Evolutionary conservation across 2,797 vertebrate species (phyloP), one percentile per base, ranked within the genome.

Genomic region (Lagocephalus sceleratus): DNA sequence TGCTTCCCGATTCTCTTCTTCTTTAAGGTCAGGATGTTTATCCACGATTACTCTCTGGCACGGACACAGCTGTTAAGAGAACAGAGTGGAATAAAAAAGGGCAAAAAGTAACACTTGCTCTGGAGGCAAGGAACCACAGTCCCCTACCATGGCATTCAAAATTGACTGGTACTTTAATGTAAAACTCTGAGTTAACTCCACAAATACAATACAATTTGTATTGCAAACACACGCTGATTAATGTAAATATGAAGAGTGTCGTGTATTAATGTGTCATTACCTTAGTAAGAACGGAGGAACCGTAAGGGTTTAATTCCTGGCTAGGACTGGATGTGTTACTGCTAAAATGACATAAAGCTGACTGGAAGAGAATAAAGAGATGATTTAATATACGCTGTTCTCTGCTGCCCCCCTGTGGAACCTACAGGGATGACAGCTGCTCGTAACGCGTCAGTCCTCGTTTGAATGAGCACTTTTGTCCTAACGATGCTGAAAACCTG

Each of bases 11-110:
- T 8, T 55, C 19, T 57, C 29, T 66, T 22, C 11, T 46, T 25
- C 8, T 14, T 35, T 19, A 67, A 96, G 94, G 85, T 95, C 60
- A 85, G 88, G 78, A 75, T 63, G 48, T 93, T 90, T 63, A 83
- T 94, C 45, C 62, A 66, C 38, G 79, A 90, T 55, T 77, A 2
- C 61, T 44, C 6, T 38, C 1, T 66, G 16, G 2, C 47, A 52
- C 5, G 45, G 43, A 63, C 26, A 45, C 1, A 47, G 3, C 0
- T 9, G 22, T 11, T 52, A 17, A 65, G 54, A 39, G 38, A 60
- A 32, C 38, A 61, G 23, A 58, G 32, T 25, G 60, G 41, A 56
- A 63, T 38, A 32, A 38, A 61, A 23, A 50, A 59, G 44, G 55
- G 2, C 17, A 10, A 54, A 35, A 59, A 65, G 20, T 19, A 5